Evolutionary conservation across 2,797 vertebrate species (phyloP), one percentile per base, ranked within the genome.

Genomic region (Anolis apletophallus): DNA sequence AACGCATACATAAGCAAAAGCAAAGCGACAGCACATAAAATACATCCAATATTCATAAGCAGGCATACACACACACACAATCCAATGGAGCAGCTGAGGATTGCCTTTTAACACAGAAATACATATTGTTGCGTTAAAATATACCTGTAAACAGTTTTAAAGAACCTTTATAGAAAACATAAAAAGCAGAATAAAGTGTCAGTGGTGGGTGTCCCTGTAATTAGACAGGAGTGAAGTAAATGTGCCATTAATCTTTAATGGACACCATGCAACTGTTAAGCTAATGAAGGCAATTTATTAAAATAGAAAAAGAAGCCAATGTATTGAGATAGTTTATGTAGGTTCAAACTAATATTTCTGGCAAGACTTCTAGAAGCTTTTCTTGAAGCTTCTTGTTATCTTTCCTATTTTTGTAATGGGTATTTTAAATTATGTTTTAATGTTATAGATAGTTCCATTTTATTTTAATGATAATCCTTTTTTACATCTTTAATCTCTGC

Each of bases 221-320:
- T 59, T n/a, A 59, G 26, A 57, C 69, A 83, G 26, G 81, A 59
- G 19, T 78, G 76, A 83, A 73, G 54, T 73, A 59, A 36, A 40
- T 73, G 26, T 73, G 54, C 34, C 40, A 57, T 73, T 40, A 73
- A 46, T 73, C 69, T 40, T 17, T 72, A 73, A 73, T n/a, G 29
- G 55, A 83, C 23, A 59, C 3, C 5, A 29, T 32, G 16, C 34
- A 46, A 59, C 55, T 55, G n/a, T 78, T 78, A 78, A 78, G 59
- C 55, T 36, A 73, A 83, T 83, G 34, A 73, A 57, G 52, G 14
- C 57, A 46, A 57, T 40, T 46, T 61, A 69, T 46, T 72, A 36
- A 59, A 73, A 40, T 73, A n/a, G 54, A 59, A 73, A 57, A 57
- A 57, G 36, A 19, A 72, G 23, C 9, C 40, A 73, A 36, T 72